Evolutionary conservation across 1,140 invertebrate genomes (phyloP), one percentile per base, ranked within the genome.

Genomic region (Phymastichus coffea): DNA sequence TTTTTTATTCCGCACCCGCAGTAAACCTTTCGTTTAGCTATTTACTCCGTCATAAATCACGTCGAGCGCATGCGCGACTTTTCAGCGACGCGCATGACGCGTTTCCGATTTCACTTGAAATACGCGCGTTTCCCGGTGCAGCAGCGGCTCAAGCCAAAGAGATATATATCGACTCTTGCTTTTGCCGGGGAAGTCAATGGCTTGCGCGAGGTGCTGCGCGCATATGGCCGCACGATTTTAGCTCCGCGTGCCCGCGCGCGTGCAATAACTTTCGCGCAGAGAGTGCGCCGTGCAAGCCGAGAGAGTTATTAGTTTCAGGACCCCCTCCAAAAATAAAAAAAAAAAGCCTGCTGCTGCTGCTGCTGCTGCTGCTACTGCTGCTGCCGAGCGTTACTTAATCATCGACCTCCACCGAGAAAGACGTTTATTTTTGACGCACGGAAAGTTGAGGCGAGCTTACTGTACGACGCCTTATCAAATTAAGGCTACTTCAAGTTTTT

Each of bases 1-100:
- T n/a, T n/a, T n/a, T n/a, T n/a, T n/a, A n/a, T n/a, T n/a, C n/a
- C n/a, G n/a, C n/a, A n/a, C n/a, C n/a, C n/a, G 64, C 66, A 69
- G 72, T 74, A 74, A 74, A 75, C 72, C 73, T 73, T 70, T 70
- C 65, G 37, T 61, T 66, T 59, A 59, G 57, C 57, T 59, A 59
- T 59, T 59, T 59, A 53, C 57, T 59, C 49, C 41, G 54, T 47
- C 33, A 44, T 35, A 49, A 55, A 54, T 56, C 52, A 61, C 15
- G 44, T 53, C 35, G 17, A 26, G 46, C 40, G 44, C 51, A 56
- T 52, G 44, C 38, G 52, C 52, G 49, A 44, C 38, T 55, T 52
- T 44, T 47, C 52, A 56, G 10, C 41, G 48, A 30, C 22, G 49
- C 54, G 15, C n/a, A n/a, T 49, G 46, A 40, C 35, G 40, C 57